A percentile compares a stretch with the other conserved stretches of the same genome.
These are phyloP conservation scores for Ostrea edulis DNA, from an alignment of 1,140 invertebrate species.

Conservation along the genomic window DNA sequence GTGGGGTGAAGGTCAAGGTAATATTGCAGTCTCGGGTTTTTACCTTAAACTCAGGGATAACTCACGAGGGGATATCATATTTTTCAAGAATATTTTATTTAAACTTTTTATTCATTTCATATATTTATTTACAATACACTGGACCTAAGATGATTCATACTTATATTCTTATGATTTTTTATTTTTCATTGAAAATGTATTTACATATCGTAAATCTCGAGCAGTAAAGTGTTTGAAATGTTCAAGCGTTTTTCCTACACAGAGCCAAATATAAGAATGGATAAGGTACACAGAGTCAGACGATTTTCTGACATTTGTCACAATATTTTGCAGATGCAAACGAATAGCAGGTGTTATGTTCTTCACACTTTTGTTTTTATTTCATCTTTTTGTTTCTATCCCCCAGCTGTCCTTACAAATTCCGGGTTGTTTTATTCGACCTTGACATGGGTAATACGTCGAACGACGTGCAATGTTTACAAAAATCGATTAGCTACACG, in stretches of 20 bases:
- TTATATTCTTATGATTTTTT: background rate
- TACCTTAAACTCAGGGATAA: background rate
- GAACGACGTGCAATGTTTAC: too few species aligned
- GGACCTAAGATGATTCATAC: background rate
- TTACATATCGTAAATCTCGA: background rate
- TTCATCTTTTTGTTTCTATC: too few species aligned
- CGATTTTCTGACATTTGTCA: too few species aligned
- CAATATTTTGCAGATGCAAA: too few species aligned
- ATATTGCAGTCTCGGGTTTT: background rate
- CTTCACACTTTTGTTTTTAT: too few species aligned
- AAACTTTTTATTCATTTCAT: background rate
- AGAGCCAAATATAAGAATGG: background rate
- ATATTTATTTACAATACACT: background rate
- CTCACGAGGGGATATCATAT: background rate
- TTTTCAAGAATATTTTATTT: background rate
- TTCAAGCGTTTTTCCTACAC: slow-evolving; percentile 5
- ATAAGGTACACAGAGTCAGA: background rate
- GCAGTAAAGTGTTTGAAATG: background rate
- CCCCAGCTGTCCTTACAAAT: too few species aligned
- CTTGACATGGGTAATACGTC: too few species aligned
- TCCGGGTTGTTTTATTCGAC: too few species aligned
- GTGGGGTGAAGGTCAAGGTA: slow-evolving; percentile 27
- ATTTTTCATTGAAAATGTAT: background rate
- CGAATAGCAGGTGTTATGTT: too few species aligned
- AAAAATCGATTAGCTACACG: too few species aligned